These are phyloP conservation scores for Drepanosiphum platanoidis DNA, from an alignment of 2,888 invertebrate genomes.

Conservation along the genomic window DNA sequence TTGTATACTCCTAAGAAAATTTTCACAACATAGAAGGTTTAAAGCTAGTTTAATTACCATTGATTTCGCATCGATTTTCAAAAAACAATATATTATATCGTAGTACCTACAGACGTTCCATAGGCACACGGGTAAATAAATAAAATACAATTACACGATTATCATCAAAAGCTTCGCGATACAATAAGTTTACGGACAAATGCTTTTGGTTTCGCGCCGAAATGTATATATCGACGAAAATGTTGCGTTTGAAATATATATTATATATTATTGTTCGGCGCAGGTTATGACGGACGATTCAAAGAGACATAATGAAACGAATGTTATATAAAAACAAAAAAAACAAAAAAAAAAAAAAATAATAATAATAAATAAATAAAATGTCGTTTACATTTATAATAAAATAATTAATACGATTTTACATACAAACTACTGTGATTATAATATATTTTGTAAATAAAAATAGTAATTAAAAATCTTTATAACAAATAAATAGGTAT, in stretches of 20 bases:
- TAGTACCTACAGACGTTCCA: slow-evolving; percentile 26
- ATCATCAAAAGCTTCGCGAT: neutral
- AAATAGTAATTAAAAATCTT: slow-evolving; percentile 43
- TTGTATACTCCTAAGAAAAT: neutral
- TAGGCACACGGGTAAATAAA: neutral
- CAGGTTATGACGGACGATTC: too few species aligned
- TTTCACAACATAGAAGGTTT: slow-evolving; percentile 47
- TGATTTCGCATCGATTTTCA: neutral
- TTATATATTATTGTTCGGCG: too few species aligned
- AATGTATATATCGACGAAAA: neutral
- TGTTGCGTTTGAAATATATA: neutral
- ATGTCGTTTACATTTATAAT: neutral
- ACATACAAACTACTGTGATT: slow-evolving; percentile 23
- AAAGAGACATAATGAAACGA: neutral
- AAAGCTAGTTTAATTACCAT: slow-evolving; percentile 24
- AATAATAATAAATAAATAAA: too few species aligned
- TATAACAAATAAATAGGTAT: slow-evolving; percentile 40
- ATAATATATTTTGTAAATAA: slow-evolving; percentile 39
- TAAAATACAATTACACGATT: slow-evolving; percentile 14
- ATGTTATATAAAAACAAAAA: neutral
- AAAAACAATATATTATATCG: neutral
- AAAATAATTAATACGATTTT: slow-evolving; percentile 20
- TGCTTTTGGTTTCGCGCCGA: neutral
- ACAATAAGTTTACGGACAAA: neutral
- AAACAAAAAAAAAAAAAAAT: neutral